These are phyloP conservation scores for Acleris laterana DNA, from an alignment of 2,888 invertebrate genomes.

Conservation along the genomic window DNA sequence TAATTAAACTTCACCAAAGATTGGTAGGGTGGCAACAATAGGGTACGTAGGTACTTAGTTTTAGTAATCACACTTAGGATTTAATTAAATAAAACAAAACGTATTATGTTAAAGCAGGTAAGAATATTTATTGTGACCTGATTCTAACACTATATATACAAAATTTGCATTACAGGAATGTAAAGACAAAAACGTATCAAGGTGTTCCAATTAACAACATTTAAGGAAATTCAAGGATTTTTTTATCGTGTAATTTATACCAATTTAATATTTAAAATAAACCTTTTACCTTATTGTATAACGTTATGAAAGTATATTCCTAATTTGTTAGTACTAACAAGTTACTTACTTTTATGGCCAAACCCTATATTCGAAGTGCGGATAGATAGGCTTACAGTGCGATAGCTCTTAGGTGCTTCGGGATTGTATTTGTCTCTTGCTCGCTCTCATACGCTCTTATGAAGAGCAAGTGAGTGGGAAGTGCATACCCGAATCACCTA, in stretches of 20 bases:
- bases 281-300: conserved; percentile 23
- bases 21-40: too few relatives aligned
- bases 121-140: conserved; percentile 76
- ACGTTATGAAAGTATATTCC: conserved; percentile 15
- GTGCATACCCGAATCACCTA: too few relatives aligned
- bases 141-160: conserved; percentile 76
- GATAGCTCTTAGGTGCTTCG: too few relatives aligned
- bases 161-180: conserved; percentile 74
- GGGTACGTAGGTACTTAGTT: too few relatives aligned
- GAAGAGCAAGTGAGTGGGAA: too few relatives aligned
- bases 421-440: too few relatives aligned
- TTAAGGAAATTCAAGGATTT: conserved; percentile 1
- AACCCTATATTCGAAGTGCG: too few relatives aligned
- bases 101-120: conserved; percentile 53
- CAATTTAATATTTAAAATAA: conserved; percentile 18
- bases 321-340: conserved; percentile 23
- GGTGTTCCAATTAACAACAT: neutral
- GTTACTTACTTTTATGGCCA: neutral
- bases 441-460: too few relatives aligned
- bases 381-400: too few relatives aligned
- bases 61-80: too few relatives aligned
- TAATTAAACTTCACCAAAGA: too few relatives aligned
- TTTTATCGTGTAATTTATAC: conserved; percentile 1
- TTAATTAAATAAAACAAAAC: conserved; percentile 41
- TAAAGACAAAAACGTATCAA: conserved; percentile 46